Evolutionary conservation across 2,888 invertebrate genomes (phyloP).

Genomic region (Dryobota labecula): DNA sequence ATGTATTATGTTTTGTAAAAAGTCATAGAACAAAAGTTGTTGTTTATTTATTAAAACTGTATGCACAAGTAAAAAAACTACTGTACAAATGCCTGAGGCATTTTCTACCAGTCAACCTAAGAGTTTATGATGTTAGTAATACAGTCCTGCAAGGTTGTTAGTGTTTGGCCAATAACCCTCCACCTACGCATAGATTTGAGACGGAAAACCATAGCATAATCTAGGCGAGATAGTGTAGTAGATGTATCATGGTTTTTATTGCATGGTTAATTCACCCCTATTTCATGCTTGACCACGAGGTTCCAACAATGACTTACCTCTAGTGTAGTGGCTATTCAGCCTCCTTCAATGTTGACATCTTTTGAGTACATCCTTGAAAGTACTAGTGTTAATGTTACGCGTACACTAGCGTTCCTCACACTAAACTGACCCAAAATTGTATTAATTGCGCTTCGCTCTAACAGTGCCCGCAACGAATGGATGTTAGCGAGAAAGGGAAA

Average conservation of each 20-base stretch:
- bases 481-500: background rate
- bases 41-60: too few relatives aligned
- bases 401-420: slow-evolving; percentile 5
- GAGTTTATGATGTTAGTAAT: too few relatives aligned
- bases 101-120: too few relatives aligned
- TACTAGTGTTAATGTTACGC: slow-evolving; percentile 15
- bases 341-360: background rate
- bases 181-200: background rate
- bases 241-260: too few relatives aligned
- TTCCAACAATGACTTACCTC: slow-evolving; percentile 2
- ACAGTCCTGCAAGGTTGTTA: too few relatives aligned
- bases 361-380: slow-evolving; percentile 15
- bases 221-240: too few relatives aligned
- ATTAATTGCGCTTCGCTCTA: background rate
- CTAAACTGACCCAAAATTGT: background rate
- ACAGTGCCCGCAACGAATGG: background rate
- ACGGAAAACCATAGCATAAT: background rate
- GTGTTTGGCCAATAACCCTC: too few relatives aligned
- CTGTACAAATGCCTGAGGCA: too few relatives aligned
- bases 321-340: background rate
- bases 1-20: too few relatives aligned
- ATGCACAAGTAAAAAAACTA: too few relatives aligned
- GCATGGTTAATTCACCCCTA: background rate
- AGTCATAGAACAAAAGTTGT: too few relatives aligned
- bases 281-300: background rate